Conservation (phyloP, 2,113 vertebrate genomes). For the Dasypus novemcinctus region DNA sequence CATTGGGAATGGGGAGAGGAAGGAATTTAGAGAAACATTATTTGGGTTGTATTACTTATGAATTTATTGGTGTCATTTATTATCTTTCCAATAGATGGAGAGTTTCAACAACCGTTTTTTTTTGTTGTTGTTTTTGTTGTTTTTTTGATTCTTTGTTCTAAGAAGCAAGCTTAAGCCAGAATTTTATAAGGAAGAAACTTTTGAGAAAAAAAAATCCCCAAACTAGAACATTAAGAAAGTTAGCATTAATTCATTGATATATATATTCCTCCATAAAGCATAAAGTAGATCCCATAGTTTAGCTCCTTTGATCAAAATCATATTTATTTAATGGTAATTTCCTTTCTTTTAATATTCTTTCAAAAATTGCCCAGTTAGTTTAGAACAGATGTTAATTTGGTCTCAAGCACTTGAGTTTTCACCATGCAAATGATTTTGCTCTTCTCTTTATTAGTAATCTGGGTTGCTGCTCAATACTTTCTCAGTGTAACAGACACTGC, state of each 20-base stretch:
- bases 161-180: slow-evolving; percentile 10
- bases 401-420: neutral
- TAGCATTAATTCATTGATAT: neutral
- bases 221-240: neutral
- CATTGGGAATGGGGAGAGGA: neutral
- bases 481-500: neutral
- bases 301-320: slow-evolving; percentile 26
- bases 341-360: neutral
- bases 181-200: neutral
- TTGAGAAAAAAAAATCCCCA: neutral
- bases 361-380: neutral
- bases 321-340: slow-evolving; percentile 4
- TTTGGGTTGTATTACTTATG: slow-evolving; percentile 57
- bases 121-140: neutral
- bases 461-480: neutral
- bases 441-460: neutral
- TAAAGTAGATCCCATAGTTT: slow-evolving; percentile 6
- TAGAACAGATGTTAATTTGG: neutral
- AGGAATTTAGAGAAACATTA: slow-evolving; percentile 48
- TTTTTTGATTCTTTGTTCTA: slow-evolving; percentile 36
- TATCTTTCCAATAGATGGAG: slow-evolving; percentile 9
- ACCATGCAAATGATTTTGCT: neutral
- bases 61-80: slow-evolving; percentile 48
- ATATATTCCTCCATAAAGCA: neutral
- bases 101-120: neutral